phyloP scores from a whole-genome alignment of 2,888 invertebrate species.

The Dione vanillae region DNA sequence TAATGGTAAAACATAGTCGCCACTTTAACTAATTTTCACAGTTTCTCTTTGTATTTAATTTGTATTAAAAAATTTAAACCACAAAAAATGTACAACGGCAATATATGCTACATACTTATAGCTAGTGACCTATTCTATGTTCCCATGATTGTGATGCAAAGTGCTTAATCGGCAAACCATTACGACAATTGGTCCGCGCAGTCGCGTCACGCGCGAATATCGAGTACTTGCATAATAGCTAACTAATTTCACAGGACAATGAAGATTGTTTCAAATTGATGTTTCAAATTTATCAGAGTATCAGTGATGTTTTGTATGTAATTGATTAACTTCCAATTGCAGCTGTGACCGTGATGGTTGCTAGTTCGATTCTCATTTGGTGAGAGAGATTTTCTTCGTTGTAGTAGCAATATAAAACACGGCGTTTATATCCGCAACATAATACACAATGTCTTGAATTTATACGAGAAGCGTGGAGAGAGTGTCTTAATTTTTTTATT shows the following conservation, averaged over 20 bases:
- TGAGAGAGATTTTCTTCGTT: too few species aligned
- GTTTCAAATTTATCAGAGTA: background rate
- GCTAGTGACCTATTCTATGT: slow-evolving; percentile 45
- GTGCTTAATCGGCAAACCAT: slow-evolving; percentile 78
- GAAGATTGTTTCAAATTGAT: background rate
- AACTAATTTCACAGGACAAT: slow-evolving; percentile 19
- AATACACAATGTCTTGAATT: too few species aligned
- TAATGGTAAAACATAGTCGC: too few species aligned
- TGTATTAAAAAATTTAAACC: too few species aligned
- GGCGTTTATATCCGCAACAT: too few species aligned
- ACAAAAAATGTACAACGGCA: background rate
- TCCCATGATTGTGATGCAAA: slow-evolving; percentile 82
- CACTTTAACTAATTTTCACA: too few species aligned
- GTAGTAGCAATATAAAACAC: too few species aligned
- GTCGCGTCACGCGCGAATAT: slow-evolving; percentile 76
- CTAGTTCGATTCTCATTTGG: too few species aligned
- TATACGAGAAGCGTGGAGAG: too few species aligned
- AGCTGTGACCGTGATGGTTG: too few species aligned
- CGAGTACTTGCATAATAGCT: slow-evolving; percentile 70
- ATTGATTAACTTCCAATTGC: background rate
- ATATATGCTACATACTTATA: slow-evolving; percentile 8
- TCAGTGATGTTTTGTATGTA: background rate
- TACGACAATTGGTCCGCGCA: slow-evolving; percentile 76
- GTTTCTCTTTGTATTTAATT: too few species aligned
- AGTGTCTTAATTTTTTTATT: too few species aligned